Percentiles rank a stretch among this genome's conserved stretches.
phyloP scores from a whole-genome alignment of 2,797 vertebrate genomes.

The Tamandua tetradactyla region DNA sequence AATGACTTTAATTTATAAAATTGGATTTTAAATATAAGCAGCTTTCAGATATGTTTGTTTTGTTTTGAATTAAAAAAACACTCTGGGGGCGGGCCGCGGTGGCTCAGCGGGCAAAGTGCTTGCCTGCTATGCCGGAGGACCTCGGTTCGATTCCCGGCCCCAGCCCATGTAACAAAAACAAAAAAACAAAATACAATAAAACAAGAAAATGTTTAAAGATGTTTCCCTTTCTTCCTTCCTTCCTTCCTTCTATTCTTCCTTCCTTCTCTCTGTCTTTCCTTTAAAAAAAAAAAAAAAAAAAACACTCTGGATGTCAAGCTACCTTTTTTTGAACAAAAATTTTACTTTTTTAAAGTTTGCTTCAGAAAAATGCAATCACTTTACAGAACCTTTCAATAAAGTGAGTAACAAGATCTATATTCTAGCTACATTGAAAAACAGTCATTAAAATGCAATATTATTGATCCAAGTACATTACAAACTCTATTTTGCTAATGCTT shows the following conservation, averaged over 20 bases:
- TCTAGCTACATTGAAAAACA: not conserved
- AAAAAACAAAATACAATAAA: no score
- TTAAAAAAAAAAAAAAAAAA: not conserved
- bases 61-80: not conserved
- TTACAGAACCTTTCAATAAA: not conserved
- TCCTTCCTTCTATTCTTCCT: no score
- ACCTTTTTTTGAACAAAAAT: not conserved
- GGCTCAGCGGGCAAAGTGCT: no score
- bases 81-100: no score
- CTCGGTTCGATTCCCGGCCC: no score
- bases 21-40: not conserved
- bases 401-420: not conserved
- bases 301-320: not conserved
- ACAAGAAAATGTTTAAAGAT: no score
- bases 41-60: not conserved
- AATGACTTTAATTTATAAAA: not conserved
- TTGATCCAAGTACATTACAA: not conserved
- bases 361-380: not conserved
- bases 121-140: no score
- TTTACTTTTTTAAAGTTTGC: not conserved
- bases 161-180: no score
- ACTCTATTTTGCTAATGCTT: not conserved
- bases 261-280: no score
- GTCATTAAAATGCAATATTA: not conserved
- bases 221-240: no score